phyloP scores from a whole-genome alignment of 2,113 vertebrate genomes.

The Dasyurus viverrinus region DNA sequence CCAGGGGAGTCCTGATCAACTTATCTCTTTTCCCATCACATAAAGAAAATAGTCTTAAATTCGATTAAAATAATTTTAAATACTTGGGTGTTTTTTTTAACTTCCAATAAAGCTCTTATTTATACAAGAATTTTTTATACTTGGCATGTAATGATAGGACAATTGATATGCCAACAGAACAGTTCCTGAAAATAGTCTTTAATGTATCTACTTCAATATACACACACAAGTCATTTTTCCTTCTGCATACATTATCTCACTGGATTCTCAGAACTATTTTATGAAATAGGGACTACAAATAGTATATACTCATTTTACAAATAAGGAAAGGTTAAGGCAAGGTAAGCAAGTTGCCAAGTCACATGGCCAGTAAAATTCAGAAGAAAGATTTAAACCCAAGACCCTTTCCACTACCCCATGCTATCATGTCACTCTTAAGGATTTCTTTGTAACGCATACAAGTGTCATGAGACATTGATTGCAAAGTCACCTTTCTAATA shows the following conservation, averaged over 20 bases:
- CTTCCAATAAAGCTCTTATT: background rate
- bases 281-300: background rate
- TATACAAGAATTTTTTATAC: background rate
- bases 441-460: background rate
- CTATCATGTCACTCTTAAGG: background rate
- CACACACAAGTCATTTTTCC: background rate
- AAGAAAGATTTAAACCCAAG: background rate
- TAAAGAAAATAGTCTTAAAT: background rate
- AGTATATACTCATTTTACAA: background rate
- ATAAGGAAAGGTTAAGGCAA: background rate
- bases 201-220: background rate
- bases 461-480: background rate
- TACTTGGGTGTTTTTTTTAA: background rate
- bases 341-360: background rate
- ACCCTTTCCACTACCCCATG: background rate
- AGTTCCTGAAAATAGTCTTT: background rate
- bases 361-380: background rate
- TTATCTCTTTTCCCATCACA: background rate
- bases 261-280: background rate
- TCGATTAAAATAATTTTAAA: background rate
- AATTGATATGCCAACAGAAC: background rate
- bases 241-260: background rate
- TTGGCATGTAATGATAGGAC: background rate
- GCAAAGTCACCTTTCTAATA: background rate
- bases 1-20: background rate